Evolutionary conservation across 2,113 vertebrate species (phyloP), one percentile per base, ranked within the genome.

Genomic region (Muntiacus reevesi): DNA sequence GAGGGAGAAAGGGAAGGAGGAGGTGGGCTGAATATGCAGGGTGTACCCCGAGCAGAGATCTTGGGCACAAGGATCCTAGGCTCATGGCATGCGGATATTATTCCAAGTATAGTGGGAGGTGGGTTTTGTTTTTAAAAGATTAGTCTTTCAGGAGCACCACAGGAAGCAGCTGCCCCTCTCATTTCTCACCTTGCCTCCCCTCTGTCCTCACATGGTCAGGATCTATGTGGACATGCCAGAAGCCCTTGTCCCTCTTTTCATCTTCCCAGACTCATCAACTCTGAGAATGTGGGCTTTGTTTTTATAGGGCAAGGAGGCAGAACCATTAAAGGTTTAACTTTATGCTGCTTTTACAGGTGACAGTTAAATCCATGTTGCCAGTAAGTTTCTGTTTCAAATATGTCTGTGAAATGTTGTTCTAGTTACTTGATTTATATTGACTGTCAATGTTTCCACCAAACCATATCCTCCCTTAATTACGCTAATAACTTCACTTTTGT

Each of bases 321-420:
- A 97, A 54, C 55, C 25, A n/a, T 82, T 40, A 91, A 94, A 78
- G 17, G n/a, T 84, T 91, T 94, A 52, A 83, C 57, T 87, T 90
- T 15, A 50, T 30, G 25, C 52, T 82, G n/a, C 52, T 78, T 90
- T 94, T 55, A 64, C 28, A 11, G 33, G 33, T 57, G 45, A 50
- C 28, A 12, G 74, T 92, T 28, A 85, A 87, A 57, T 91, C 27
- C 74, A 93, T 3, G 3, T 62, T 74, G 50, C 62, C 55, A 79
- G 10, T 67, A 96, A 76, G 71, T 67, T 54, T 92, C 91, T 85
- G 84, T 52, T 64, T 97, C 45, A 92, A 88, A 36, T 85, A 36
- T 27, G 55, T 62, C 74, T 86, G 25, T 28, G 33, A 93, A 95
- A 55, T 15, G 28, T 36, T 16, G 27, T 28, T 78, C 28, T 36